A percentile compares a stretch with the other conserved stretches of the same genome.
These are phyloP conservation scores for Channa argus DNA, from an alignment of 2,113 vertebrate species.

Conservation along the genomic window DNA sequence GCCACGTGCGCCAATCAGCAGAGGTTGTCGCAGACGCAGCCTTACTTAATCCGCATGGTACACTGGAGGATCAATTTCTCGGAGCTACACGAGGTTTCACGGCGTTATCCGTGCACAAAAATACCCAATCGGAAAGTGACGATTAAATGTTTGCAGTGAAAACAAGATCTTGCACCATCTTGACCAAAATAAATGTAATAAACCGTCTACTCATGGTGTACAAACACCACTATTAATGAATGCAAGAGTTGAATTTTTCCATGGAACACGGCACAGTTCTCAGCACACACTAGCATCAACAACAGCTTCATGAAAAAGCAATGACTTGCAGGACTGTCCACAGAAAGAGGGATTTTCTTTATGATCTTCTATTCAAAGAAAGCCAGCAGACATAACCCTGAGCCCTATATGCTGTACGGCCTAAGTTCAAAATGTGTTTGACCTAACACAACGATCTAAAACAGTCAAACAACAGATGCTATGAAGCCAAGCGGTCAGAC, in stretches of 20 bases:
- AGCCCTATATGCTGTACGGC: background rate
- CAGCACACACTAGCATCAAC: constrained; percentile 15
- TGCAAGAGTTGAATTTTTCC: constrained; percentile 18
- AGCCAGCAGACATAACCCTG: background rate
- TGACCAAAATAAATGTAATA: constrained; percentile 11
- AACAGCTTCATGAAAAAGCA: background rate
- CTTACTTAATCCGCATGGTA: no score
- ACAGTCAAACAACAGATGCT: constrained; percentile 26
- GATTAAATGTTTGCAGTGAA: background rate
- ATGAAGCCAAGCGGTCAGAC: constrained; percentile 31
- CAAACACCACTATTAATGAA: constrained; percentile 27
- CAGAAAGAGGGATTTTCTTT: background rate
- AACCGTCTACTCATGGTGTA: background rate
- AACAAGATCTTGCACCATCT: background rate
- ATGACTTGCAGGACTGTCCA: no score
- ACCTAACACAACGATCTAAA: constrained; percentile 1
- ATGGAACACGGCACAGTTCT: constrained; percentile 25
- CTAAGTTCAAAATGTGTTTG: background rate
- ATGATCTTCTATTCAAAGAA: constrained; percentile 15
- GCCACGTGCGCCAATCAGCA: constrained; percentile 29
- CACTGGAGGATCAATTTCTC: background rate
- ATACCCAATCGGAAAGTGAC: background rate
- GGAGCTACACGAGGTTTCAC: background rate
- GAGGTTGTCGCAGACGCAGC: constrained; percentile 42
- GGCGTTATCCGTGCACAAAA: background rate